Base-by-base conservation (phyloP, 2,888 invertebrate genomes). In the Nymphalis c-album region DNA sequence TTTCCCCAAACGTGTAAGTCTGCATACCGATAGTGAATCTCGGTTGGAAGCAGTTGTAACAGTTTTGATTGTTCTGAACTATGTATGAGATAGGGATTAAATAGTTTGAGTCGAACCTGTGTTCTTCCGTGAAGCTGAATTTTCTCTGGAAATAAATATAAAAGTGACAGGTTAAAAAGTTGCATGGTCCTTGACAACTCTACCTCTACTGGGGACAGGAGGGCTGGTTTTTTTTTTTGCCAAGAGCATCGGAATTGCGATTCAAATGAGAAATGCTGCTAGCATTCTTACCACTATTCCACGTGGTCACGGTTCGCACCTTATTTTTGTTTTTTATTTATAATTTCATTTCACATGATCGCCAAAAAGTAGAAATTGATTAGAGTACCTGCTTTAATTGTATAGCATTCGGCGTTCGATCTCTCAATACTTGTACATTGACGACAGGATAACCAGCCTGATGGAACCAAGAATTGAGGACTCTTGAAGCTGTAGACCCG, bases 401-500 rank as follows among this genome's bases (percentile, higher is more conserved):
- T 51, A 92, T 80, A 55, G 83, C 86, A 70, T 91, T 87, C 1
- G 86, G 87, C 1, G 74, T 78, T 7, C 88, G 77, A 70, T 87
- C 86, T 58, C 90, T 83, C 20, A 90, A 72, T 0, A 92, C 90
- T 26, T 86, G 80, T 0, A 95, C 94, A 0, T 81, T 91, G 0
- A 96, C 82, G 2, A 95, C 88, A 0, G 96, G 96, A 76, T 93
- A 95, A 0, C 95, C 95, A 10, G 93, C 85, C 75, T 95, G 93
- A 57, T 92, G 91, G 16, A 95, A 94, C 95, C 95, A 96, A 6
- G 94, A 94, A 70, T 87, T 85, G 69, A 94, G 89, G 18, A 94
- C 93, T 60, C 81, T 85, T 0, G 86, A 83, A 10, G 88, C 83
- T 0, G 93, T 86, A 45, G 89, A 86, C 0, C 91, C 91, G 58